phyloP scores from a whole-genome alignment of 2,113 vertebrate species.

The Eublepharis macularius region DNA sequence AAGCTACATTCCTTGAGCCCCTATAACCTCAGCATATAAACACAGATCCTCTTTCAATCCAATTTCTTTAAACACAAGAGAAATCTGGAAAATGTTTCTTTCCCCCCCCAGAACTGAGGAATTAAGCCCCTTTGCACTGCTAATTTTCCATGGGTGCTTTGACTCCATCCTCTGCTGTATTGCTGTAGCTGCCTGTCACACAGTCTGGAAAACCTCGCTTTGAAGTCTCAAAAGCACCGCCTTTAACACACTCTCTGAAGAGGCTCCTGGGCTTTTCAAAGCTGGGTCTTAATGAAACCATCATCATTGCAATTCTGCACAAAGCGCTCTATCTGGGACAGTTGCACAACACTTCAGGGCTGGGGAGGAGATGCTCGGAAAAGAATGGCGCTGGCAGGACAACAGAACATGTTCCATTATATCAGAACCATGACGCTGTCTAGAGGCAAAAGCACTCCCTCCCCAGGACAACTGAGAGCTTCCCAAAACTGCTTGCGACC shows the following conservation, averaged over 20 bases:
- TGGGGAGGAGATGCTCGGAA: not conserved
- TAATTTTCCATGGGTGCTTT: constrained; percentile 9
- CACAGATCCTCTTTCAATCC: not conserved
- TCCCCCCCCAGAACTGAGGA: not conserved
- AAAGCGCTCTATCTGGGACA: not conserved
- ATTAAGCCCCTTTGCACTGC: not conserved
- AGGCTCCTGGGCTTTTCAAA: not conserved
- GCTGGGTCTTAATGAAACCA: not conserved
- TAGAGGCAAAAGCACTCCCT: not conserved
- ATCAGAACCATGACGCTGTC: no score
- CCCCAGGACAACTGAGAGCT: not conserved
- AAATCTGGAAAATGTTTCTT: constrained; percentile 49
- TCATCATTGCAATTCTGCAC: not conserved
- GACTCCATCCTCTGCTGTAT: not conserved
- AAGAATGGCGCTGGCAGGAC: not conserved
- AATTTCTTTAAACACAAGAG: not conserved
- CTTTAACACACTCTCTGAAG: not conserved
- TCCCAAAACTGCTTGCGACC: not conserved
- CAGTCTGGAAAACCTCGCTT: constrained; percentile 10
- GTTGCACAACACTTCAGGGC: not conserved
- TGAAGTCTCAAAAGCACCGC: not conserved
- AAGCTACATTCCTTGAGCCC: not conserved
- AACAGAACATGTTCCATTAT: not conserved
- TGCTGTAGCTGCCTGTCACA: not conserved
- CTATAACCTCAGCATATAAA: not conserved